Percentiles rank a stretch among this genome's conserved stretches.
Conservation (phyloP, 2,888 invertebrate genomes). For the Leptinotarsa peninsularis region DNA sequence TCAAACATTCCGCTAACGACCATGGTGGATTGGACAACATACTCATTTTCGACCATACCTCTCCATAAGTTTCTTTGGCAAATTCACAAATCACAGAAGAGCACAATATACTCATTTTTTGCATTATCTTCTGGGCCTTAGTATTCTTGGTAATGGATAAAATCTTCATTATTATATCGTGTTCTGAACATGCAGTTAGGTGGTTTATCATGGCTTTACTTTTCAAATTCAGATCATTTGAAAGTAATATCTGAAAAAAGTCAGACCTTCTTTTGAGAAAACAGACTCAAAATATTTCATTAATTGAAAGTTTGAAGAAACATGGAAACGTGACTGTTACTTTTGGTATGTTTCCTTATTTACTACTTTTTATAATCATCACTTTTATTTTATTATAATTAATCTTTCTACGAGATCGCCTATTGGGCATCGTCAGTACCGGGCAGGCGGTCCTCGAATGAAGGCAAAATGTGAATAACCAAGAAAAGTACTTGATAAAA, state of each 20-base stretch:
- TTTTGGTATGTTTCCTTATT: too few relatives aligned
- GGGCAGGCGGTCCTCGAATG: too few relatives aligned
- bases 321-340: too few relatives aligned
- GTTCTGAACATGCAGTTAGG: conserved; percentile 59
- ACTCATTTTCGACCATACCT: conserved; percentile 69
- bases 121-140: conserved; percentile 51
- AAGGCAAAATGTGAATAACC: too few relatives aligned
- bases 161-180: conserved; percentile 54
- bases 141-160: conserved; percentile 37
- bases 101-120: conserved; percentile 54
- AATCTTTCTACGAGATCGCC: too few relatives aligned
- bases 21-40: conserved; percentile 68
- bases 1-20: conserved; percentile 69
- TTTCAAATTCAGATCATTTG: conserved; percentile 72
- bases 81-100: conserved; percentile 67
- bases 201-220: conserved; percentile 70
- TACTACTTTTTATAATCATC: too few relatives aligned
- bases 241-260: conserved; percentile 69
- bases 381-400: too few relatives aligned
- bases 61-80: conserved; percentile 71
- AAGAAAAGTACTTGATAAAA: too few relatives aligned
- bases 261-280: too few relatives aligned
- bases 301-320: too few relatives aligned
- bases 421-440: too few relatives aligned
- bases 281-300: too few relatives aligned